These are phyloP conservation scores for Dromococcyx pavoninus DNA, from an alignment of 2,797 vertebrate genomes.

Conservation along the genomic window DNA sequence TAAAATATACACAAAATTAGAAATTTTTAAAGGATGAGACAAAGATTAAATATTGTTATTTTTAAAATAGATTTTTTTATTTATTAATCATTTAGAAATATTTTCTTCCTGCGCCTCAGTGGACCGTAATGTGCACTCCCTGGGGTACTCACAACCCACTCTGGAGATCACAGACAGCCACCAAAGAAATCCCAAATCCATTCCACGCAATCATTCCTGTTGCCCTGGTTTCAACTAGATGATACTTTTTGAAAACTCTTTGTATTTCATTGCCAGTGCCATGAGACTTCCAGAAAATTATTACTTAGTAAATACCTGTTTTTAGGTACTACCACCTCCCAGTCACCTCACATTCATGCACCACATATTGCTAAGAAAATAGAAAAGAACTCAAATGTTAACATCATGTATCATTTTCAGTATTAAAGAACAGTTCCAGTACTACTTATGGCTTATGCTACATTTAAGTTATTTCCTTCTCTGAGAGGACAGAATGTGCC, in stretches of 20 bases:
- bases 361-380: not conserved
- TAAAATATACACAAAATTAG: not conserved
- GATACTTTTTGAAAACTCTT: not conserved
- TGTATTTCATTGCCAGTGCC: not conserved
- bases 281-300: not conserved
- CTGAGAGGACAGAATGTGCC: not conserved
- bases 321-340: not conserved
- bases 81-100: not conserved
- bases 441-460: not conserved
- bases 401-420: not conserved
- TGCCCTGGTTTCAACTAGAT: not conserved
- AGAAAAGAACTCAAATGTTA: not conserved
- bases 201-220: not conserved
- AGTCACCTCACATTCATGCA: not conserved
- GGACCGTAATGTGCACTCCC: fast-evolving
- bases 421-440: not conserved
- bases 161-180: not conserved
- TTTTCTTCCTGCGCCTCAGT: not conserved
- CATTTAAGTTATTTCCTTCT: not conserved
- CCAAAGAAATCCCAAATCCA: not conserved
- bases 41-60: not conserved
- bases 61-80: fast-evolving
- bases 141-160: not conserved
- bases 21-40: not conserved
- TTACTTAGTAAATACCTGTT: not conserved